A percentile compares a stretch with the other conserved stretches of the same genome.
These are phyloP conservation scores for Smittia sp. DNA, from an alignment of 2,888 invertebrate genomes.

Conservation along the genomic window DNA sequence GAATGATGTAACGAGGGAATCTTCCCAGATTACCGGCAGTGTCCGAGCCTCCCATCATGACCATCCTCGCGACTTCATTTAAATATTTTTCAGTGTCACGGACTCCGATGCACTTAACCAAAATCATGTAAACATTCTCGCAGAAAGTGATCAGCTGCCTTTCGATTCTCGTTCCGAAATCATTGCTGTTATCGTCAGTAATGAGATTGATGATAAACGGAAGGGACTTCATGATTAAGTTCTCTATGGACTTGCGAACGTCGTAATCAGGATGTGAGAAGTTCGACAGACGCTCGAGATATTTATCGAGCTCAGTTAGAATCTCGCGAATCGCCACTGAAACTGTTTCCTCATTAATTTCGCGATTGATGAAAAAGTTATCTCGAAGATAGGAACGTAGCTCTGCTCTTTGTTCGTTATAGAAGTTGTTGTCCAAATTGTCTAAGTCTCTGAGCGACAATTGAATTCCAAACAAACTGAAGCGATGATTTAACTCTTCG, in stretches of 20 bases:
- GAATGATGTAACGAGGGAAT: constrained; percentile 33
- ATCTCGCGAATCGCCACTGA: constrained; percentile 29
- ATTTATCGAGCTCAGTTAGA: background rate
- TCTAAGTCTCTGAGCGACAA: constrained; percentile 43
- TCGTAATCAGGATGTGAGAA: constrained; percentile 45
- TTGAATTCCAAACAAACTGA: constrained; percentile 44
- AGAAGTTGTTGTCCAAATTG: constrained; percentile 43
- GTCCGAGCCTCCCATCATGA: constrained; percentile 16
- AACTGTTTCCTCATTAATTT: constrained; percentile 32
- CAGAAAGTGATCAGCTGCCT: constrained; percentile 48
- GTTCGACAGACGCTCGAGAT: background rate
- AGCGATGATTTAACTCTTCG: constrained; percentile 42
- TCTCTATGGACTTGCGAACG: constrained; percentile 51
- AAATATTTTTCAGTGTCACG: constrained; percentile 33
- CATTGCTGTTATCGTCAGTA: constrained; percentile 44
- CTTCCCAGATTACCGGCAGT: constrained; percentile 15
- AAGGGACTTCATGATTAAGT: constrained; percentile 48
- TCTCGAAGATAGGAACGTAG: constrained; percentile 46
- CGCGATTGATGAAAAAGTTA: constrained; percentile 45
- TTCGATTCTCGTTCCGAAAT: constrained; percentile 49
- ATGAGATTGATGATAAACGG: constrained; percentile 48
- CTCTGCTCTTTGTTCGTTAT: constrained; percentile 47
- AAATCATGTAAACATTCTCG: constrained; percentile 49
- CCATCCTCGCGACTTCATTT: constrained; percentile 32
- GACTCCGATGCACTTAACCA: constrained; percentile 48